Evolutionary conservation across 2,797 vertebrate genomes (phyloP).

Genomic region (Leptatherina wallacei): DNA sequence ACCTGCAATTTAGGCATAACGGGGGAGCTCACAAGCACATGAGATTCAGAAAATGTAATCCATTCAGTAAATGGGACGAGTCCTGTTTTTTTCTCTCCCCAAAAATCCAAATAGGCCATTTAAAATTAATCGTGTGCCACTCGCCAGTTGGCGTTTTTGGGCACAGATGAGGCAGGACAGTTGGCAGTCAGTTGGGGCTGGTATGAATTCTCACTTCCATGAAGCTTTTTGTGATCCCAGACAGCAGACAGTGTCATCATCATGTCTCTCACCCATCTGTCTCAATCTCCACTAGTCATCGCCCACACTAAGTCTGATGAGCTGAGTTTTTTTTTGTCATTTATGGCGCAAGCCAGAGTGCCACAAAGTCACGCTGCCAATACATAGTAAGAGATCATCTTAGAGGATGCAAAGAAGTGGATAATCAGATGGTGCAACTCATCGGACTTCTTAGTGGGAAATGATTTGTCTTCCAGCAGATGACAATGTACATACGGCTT

Average conservation of each 20-base stretch:
- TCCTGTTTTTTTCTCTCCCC: neutral
- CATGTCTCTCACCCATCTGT: slow-evolving; percentile 80
- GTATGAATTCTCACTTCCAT: slow-evolving; percentile 81
- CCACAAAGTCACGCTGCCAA: slow-evolving; percentile 70
- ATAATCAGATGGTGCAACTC: slow-evolving; percentile 33
- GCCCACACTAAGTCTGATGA: slow-evolving; percentile 73
- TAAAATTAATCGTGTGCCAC: slow-evolving; percentile 35
- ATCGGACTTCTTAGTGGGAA: slow-evolving; percentile 14
- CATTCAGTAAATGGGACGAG: slow-evolving; percentile 8
- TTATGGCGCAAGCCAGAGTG: slow-evolving; percentile 67
- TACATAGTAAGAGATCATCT: slow-evolving; percentile 57
- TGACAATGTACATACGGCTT: neutral
- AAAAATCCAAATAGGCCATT: neutral
- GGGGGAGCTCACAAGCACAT: neutral
- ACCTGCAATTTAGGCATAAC: neutral
- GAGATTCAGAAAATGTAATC: slow-evolving; percentile 2
- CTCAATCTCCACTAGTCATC: slow-evolving; percentile 77
- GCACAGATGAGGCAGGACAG: slow-evolving; percentile 70
- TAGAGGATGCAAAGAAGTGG: slow-evolving; percentile 28
- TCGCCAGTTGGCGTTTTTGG: slow-evolving; percentile 73
- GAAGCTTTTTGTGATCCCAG: slow-evolving; percentile 82
- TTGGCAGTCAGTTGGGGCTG: slow-evolving; percentile 73
- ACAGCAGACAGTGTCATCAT: slow-evolving; percentile 83
- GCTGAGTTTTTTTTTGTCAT: slow-evolving; percentile 73
- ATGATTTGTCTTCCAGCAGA: neutral